Evolutionary conservation across 2,113 vertebrate genomes (phyloP).

Genomic region (Pomatostomus ruficeps): DNA sequence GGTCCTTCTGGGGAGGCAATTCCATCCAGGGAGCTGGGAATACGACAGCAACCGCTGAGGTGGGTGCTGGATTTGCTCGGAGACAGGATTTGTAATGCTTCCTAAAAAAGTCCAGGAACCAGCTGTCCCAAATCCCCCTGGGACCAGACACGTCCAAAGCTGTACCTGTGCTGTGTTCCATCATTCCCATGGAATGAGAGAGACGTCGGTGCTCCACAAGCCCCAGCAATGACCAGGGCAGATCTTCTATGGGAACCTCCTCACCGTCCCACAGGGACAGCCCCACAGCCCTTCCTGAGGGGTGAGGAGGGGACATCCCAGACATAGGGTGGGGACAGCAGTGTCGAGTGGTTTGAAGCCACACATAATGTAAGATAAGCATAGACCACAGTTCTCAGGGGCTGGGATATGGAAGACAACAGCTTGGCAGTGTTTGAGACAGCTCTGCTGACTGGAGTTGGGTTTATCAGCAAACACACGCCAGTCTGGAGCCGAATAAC

Average conservation of each 20-base stretch:
- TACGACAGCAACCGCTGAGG: not conserved
- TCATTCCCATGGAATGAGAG: not conserved
- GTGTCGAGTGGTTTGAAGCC: accelerated
- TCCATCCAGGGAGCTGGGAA: not conserved
- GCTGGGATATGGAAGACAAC: not conserved
- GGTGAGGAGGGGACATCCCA: not conserved
- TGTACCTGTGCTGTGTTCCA: not conserved
- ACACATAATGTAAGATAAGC: not conserved
- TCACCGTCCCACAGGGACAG: not conserved
- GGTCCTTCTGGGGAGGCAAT: not conserved
- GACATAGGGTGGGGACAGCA: not conserved
- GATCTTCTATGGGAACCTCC: not conserved
- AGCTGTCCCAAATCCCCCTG: not conserved
- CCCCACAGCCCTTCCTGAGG: not conserved
- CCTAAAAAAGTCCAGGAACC: not conserved
- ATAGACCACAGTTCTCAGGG: not conserved
- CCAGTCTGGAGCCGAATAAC: not conserved
- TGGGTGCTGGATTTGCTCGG: not conserved
- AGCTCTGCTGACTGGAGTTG: not conserved
- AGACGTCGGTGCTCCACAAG: accelerated
- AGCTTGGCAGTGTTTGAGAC: not conserved
- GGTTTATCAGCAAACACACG: not conserved
- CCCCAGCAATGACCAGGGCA: not conserved
- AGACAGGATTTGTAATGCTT: not conserved
- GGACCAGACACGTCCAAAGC: not conserved